Evolutionary conservation across 2,113 vertebrate species (phyloP), one percentile per base, ranked within the genome.

Genomic region (Numida meleagris): DNA sequence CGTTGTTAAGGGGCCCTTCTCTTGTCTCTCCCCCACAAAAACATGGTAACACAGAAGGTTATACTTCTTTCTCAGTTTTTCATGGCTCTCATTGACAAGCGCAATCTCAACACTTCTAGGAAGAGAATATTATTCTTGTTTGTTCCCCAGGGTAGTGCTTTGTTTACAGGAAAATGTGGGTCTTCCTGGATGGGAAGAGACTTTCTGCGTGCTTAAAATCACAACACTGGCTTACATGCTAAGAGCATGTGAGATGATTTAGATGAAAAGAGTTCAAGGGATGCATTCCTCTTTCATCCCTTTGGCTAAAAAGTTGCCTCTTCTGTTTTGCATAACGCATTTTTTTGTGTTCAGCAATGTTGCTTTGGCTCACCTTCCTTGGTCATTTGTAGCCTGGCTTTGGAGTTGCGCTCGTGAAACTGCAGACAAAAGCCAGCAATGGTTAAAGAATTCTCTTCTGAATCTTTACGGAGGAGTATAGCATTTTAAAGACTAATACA

Each of bases 11-110:
- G 23, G 27, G 17, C 5, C 9, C 2, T 67, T 71, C 23, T 78
- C 34, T 59, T 78, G 6, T 57, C 38, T 73, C 33, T n/a, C 89
- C 83, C 23, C 67, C 34, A n/a, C 14, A 36, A 57, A 62, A 80
- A 0, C 6, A 24, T 21, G 33, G 9, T 25, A 59, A 48, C 2
- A 0, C 4, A 2, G 8, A 21, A 42, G 33, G 8, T 74, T 79
- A 31, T 15, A 65, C 6, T 8, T 6, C 19, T 45, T 63, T 51
- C 7, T 3, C 5, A 73, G 15, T 29, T 79, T 72, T 82, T 72
- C 38, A 24, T 8, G 9, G 7, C 8, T 68, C 2, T 0, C 18
- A 4, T 16, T 78, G 42, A 34, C 51, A 75, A 71, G 40, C 5
- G 33, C 8, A 31, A 68, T 51, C 48, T 75, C 43, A 36, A 7